Evolutionary conservation across 2,113 vertebrate species (phyloP), one percentile per base, ranked within the genome.

Genomic region (Hiodon tergisus): DNA sequence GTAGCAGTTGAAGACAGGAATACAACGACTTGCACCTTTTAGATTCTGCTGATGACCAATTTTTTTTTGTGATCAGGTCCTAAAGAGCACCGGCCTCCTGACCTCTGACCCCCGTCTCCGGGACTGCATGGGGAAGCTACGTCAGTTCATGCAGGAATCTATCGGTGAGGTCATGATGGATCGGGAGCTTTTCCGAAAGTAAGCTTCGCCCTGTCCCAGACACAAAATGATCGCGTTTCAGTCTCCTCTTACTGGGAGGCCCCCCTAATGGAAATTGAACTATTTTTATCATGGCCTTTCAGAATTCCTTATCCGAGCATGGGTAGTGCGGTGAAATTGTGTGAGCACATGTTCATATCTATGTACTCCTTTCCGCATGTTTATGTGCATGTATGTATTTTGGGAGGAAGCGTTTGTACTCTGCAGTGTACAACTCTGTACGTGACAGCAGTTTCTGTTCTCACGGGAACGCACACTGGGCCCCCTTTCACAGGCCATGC

Each of bases 181-280:
- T 82, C 85, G 86, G 72, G 88, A 94, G 10, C 90, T 94, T 51
- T 95, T 95, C 84, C 88, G 82, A 83, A 94, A 90, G 94, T 94
- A 5, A 7, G 9, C 3, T 9, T 51, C 6, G 11, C 4, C 5
- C 46, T 57, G 4, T 51, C 13, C 50, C 17, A 14, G 0, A 31
- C 70, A 55, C 62, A 14, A 8, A 31, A 50, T 31, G 17, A 14
- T 54, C n/a, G 55, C 76, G 71, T 81, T 78, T 71, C 62, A 16
- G 76, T 81, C 83, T 79, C 81, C 77, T 68, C 71, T 73, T 72
- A 58, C 17, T 60, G 52, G 51, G 50, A 66, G 13, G 69, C 76
- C 71, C 66, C 62, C 57, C 70, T 68, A 83, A 76, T 67, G 57
- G 59, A 79, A 57, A 66, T 58, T 10, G 58, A 61, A 70, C 74